phyloP scores from a whole-genome alignment of 2,888 invertebrate species.

The Cosmopolites sordidus region DNA sequence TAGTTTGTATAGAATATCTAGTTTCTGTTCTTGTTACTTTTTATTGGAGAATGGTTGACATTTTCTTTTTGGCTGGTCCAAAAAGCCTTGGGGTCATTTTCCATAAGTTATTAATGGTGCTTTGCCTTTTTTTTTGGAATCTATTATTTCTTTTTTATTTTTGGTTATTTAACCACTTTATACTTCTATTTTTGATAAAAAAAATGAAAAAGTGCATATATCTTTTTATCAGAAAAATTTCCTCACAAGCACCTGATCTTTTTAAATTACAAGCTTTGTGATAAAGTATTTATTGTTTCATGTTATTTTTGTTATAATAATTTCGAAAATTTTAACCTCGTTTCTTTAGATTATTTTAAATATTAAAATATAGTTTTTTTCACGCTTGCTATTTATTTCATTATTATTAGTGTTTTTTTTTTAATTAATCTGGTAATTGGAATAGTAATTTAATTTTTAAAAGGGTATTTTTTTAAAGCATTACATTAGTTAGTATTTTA shows the following conservation, averaged over 20 bases:
- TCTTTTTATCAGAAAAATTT: neutral
- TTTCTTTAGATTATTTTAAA: constrained; percentile 2
- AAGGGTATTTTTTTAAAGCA: constrained; percentile 6
- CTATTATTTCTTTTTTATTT: neutral
- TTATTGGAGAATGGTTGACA: neutral
- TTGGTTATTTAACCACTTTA: neutral
- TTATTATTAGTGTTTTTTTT: constrained; percentile 2
- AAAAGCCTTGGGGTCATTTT: neutral
- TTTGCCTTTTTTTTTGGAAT: neutral
- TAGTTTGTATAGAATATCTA: constrained; percentile 12
- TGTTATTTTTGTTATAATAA: constrained; percentile 27
- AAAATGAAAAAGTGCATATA: neutral
- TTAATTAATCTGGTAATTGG: constrained; percentile 14
- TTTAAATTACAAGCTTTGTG: constrained; percentile 19
- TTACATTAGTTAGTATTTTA: constrained; percentile 6
- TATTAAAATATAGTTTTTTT: constrained; percentile 3
- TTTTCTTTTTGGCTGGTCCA: neutral
- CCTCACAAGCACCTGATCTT: constrained; percentile 4
- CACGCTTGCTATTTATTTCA: constrained; percentile 13
- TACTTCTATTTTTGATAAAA: neutral
- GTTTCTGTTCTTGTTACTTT: neutral
- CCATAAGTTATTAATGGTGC: neutral
- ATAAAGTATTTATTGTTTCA: constrained; percentile 28
- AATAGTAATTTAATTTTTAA: constrained; percentile 6
- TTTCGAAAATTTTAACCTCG: constrained; percentile 16